Base-by-base conservation (phyloP, 2,113 vertebrate genomes). In the Callorhinus ursinus region DNA sequence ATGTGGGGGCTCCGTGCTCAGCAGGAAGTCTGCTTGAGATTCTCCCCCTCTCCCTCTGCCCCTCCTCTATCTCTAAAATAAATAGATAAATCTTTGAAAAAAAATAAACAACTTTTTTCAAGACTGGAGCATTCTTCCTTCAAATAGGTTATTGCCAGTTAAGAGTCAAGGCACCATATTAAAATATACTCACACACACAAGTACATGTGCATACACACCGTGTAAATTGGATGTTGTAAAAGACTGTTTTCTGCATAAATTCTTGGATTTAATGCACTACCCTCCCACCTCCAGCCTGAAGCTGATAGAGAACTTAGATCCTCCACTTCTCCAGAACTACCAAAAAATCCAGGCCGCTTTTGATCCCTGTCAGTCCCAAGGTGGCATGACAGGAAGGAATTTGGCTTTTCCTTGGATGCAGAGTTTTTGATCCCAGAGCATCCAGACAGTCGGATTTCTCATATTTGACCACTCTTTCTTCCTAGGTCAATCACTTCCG, bases 401-500 rank as follows among this genome's bases (percentile, higher is more conserved):
- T 74, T 96, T 97, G 71, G 8, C 46, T 92, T 93, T 80, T 88
- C n/a, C 81, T 93, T 90, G 21, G 19, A 69, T 77, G 16, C 33
- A 92, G 76, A 51, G 24, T 88, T 95, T 95, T 83, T 93, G 6
- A 84, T 86, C 33, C 55, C 69, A 33, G 46, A 67, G 19, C 13
- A 81, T 82, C 67, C 28, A 67, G 49, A 36, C 7, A 61, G 26
- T 88, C 21, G 67, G 22, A 21, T 90, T 53, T 96, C 84, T 97
- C 63, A 94, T 61, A 88, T 91, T 95, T 85, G 82, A 46, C 83
- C 82, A 90, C 31, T 97, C 85, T 97, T 90, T 97, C 97, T 98
- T 88, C 42, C 61, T 98, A 99, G 99, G 98, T 99, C 99, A 76
- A 99, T 99, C 97, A 99, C 99, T 65, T 99, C 99, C 39, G 99